Evolutionary conservation across 2,888 invertebrate genomes (phyloP), one percentile per base, ranked within the genome.

Genomic region (Acanthosepion lycidas): DNA sequence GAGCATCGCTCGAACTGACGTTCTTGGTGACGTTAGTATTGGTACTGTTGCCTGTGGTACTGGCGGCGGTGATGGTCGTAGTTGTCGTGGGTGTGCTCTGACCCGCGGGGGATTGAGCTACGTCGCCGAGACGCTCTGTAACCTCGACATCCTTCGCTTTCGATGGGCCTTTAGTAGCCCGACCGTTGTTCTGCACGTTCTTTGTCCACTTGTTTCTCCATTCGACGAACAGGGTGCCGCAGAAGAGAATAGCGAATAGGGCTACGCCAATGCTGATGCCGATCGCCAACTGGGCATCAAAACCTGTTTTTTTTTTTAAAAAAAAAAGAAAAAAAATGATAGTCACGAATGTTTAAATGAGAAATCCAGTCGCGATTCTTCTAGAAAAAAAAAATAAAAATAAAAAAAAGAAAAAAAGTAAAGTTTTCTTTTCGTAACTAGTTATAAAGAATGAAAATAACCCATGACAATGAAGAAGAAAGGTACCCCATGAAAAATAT

Each of bases 221-320:
- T 78, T 95, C 95, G 64, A 95, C 91, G 26, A 94, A 49, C 33
- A 95, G 94, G 33, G 96, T 95, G 53, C 95, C 95, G 28, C 95
- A 91, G 92, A 96, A 96, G 91, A 96, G 95, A 20, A 94, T 93
- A 20, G 95, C 64, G 64, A 96, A 96, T 20, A 96, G 59, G 26
- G 94, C 95, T n/a, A 95, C 91, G 42, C 96, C 96, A 18, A 95
- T 91, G 12, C 94, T 94, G 23, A 95, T 95, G 18, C 96, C 96
- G 28, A 96, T 95, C 20, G 94, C 95, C 91, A 95, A 78, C 42
- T 94, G 64, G 33, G 94, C 95, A 49, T 51, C 49, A 20, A 94
- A 91, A 48, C 78, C 96, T 96, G 95, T 48, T n/a, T n/a, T n/a
- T n/a, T n/a, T n/a, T n/a, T n/a, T n/a, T 95, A 95, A 6, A 95